Evolutionary conservation across 2,797 vertebrate genomes (phyloP).

Genomic region (Eurystomus glaucurus): DNA sequence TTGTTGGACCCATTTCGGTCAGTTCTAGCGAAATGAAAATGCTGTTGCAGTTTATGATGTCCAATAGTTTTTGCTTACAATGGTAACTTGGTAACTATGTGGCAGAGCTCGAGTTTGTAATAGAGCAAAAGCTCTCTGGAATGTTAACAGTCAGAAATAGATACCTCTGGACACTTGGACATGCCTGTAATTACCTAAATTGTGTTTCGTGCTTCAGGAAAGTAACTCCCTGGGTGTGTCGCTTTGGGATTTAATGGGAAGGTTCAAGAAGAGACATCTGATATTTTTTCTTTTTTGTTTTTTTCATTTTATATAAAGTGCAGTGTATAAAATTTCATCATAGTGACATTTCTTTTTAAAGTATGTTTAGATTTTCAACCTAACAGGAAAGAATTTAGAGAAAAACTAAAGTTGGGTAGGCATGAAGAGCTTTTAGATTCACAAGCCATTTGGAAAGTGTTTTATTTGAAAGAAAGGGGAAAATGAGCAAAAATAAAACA

Average conservation of each 20-base stretch:
- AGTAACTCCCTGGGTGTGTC: constrained; percentile 16
- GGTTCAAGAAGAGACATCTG: background rate
- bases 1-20: background rate
- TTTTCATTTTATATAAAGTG: background rate
- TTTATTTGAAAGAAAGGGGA: background rate
- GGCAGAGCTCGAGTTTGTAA: constrained; percentile 29
- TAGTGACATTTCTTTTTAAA: background rate
- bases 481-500: rapidly evolving
- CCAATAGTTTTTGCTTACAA: background rate
- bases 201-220: constrained; percentile 29
- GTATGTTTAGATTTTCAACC: background rate
- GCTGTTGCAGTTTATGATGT: background rate
- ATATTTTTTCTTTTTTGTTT: background rate
- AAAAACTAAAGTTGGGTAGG: background rate
- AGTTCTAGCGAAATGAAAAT: background rate
- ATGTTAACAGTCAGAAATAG: constrained; percentile 61
- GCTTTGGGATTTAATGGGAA: background rate
- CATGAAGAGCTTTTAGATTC: background rate
- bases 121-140: constrained; percentile 13
- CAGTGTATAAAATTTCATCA: background rate
- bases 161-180: constrained; percentile 55
- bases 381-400: background rate
- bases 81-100: background rate
- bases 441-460: background rate
- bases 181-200: constrained; percentile 56